These are phyloP conservation scores for Cladopsammia gracilis DNA, from an alignment of 64 coral and sea anemone genomes.

Conservation along the genomic window DNA sequence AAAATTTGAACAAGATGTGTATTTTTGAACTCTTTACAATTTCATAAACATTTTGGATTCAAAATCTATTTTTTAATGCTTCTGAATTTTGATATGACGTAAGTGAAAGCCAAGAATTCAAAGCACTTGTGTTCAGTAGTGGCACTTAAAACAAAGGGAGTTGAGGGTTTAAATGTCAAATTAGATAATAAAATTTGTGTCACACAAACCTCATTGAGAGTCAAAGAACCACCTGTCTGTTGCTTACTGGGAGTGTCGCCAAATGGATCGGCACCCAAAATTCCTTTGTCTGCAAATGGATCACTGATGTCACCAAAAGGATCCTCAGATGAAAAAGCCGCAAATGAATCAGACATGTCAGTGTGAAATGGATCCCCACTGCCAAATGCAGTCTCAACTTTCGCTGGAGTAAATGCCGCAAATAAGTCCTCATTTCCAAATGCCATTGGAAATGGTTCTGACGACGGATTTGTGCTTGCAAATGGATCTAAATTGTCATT, in stretches of 20 bases:
- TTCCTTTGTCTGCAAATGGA: conserved; percentile 85
- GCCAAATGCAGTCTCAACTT: conserved; percentile 20
- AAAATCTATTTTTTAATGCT: too few species aligned
- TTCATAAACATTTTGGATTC: too few species aligned
- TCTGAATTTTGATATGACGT: too few species aligned
- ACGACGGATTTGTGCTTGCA: conserved; percentile 17
- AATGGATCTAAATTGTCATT: conserved; percentile 66
- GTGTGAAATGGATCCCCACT: conserved; percentile 28
- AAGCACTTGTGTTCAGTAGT: too few species aligned
- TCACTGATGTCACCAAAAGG: conserved; percentile 85
- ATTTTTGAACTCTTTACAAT: too few species aligned
- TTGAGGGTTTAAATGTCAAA: too few species aligned
- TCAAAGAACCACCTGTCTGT: conserved; percentile 9
- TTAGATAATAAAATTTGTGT: too few species aligned
- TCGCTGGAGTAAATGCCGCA: conserved; percentile 63
- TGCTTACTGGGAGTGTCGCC: conserved; percentile 63
- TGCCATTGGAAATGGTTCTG: conserved; percentile 39
- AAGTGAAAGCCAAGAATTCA: too few species aligned
- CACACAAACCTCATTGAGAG: conserved; percentile 49
- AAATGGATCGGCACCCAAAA: conserved; percentile 80
- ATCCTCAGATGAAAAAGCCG: conserved; percentile 50
- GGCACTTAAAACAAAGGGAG: too few species aligned
- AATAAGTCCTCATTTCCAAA: conserved; percentile 79
- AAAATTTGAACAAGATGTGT: too few species aligned
- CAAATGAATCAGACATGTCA: conserved; percentile 58